Percentiles rank a stretch among this genome's conserved stretches.
Evolutionary conservation across 2,888 invertebrate species (phyloP).

Genomic region (Epinotia brunnichana): DNA sequence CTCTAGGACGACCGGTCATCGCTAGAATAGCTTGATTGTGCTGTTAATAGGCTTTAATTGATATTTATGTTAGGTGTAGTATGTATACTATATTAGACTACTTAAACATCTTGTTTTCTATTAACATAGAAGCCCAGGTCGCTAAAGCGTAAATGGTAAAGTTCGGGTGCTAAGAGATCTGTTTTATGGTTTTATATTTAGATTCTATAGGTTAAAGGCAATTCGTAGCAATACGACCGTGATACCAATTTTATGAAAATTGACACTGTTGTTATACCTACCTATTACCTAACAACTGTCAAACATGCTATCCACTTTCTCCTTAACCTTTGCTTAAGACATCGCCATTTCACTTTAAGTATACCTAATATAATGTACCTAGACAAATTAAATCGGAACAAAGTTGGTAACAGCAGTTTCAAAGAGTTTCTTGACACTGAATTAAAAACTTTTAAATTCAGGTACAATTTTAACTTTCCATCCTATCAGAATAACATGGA

Average conservation of each 20-base stretch:
- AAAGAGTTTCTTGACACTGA: slow-evolving; percentile 21
- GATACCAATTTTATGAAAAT: neutral
- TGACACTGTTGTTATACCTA: neutral
- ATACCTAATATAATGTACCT: neutral
- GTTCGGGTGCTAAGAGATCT: neutral
- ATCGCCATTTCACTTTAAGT: neutral
- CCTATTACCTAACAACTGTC: neutral
- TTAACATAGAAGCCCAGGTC: slow-evolving; percentile 7
- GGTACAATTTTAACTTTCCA: slow-evolving; percentile 27
- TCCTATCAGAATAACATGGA: slow-evolving; percentile 37
- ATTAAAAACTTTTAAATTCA: slow-evolving; percentile 36
- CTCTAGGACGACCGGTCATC: slow-evolving; percentile 35
- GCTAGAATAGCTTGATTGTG: slow-evolving; percentile 20
- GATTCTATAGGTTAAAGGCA: neutral
- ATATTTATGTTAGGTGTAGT: slow-evolving; percentile 21
- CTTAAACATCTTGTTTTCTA: slow-evolving; percentile 8
- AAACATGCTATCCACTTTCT: neutral
- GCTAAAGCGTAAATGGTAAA: too few relatives aligned
- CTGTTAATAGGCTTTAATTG: slow-evolving; percentile 24
- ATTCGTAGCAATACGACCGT: neutral
- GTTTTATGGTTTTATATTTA: neutral
- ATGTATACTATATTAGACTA: neutral
- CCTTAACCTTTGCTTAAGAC: neutral
- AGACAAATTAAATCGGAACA: slow-evolving; percentile 18
- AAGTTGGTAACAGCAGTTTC: slow-evolving; percentile 17